Conservation (phyloP, 1,140 invertebrate species). For the Musca domestica region DNA sequence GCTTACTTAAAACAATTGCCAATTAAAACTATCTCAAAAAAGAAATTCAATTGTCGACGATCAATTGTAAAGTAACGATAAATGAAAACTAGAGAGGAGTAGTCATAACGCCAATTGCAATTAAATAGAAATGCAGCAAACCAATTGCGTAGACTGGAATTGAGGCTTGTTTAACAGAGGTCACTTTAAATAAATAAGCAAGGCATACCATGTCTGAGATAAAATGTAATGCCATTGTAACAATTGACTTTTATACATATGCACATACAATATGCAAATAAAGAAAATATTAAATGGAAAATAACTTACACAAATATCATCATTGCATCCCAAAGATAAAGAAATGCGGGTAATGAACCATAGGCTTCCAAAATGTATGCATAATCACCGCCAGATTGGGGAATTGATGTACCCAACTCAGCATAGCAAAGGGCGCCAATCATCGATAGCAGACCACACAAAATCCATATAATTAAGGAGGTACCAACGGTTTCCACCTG, state of each 20-base stretch:
- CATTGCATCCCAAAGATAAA: slow-evolving; percentile 89
- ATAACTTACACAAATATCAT: slow-evolving; percentile 74
- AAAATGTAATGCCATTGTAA: not conserved
- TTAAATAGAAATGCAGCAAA: no score
- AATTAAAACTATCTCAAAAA: no score
- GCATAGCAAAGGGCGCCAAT: slow-evolving; percentile 93
- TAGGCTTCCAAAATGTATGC: slow-evolving; percentile 89
- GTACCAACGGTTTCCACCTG: slow-evolving; percentile 85
- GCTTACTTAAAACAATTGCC: no score
- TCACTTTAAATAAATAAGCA: no score
- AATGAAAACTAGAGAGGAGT: no score
- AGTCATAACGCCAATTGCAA: no score
- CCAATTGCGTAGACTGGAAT: no score
- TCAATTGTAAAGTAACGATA: no score
- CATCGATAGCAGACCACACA: slow-evolving; percentile 82
- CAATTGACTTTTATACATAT: not conserved
- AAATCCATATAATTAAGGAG: slow-evolving; percentile 84
- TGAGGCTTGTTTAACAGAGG: no score
- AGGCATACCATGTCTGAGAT: not conserved
- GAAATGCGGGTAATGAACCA: slow-evolving; percentile 88
- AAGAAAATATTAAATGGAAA: not conserved
- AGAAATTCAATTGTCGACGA: no score
- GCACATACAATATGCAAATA: not conserved
- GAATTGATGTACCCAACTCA: slow-evolving; percentile 80
- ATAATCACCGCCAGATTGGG: slow-evolving; percentile 91